A percentile compares a stretch with the other conserved stretches of the same genome.
Evolutionary conservation across 2,797 vertebrate genomes (phyloP).

Genomic region (Lagocephalus sceleratus): DNA sequence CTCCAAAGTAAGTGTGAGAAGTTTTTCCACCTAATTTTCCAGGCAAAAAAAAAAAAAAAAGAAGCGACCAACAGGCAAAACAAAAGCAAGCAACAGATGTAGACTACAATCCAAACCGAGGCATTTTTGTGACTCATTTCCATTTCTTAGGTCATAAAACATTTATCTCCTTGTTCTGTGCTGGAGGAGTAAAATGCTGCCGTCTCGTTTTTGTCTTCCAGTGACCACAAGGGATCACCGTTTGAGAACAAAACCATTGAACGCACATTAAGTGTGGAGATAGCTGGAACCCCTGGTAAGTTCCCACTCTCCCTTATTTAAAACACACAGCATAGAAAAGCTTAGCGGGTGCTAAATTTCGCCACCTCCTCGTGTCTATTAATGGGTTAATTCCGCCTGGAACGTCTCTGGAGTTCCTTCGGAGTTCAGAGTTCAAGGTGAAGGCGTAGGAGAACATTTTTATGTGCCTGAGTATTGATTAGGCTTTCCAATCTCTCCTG

Average conservation of each 20-base stretch:
- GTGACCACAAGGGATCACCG: constrained; percentile 99
- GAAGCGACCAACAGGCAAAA: constrained; percentile 24
- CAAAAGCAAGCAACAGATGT: constrained; percentile 10
- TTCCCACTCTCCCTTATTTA: constrained; percentile 1
- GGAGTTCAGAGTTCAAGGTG: constrained; percentile 69
- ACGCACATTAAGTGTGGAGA: constrained; percentile 99
- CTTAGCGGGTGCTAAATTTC: not conserved
- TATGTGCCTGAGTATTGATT: constrained; percentile 68
- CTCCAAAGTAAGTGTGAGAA: constrained; percentile 99
- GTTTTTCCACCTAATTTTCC: constrained; percentile 83
- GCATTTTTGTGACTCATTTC: constrained; percentile 80
- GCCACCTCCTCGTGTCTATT: not conserved
- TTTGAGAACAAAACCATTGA: constrained; percentile 99
- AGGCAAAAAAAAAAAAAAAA: constrained; percentile 60
- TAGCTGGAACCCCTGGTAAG: constrained; percentile 99
- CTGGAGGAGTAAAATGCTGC: constrained; percentile 34
- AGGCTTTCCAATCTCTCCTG: constrained; percentile 59
- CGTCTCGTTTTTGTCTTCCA: constrained; percentile 84
- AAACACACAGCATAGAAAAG: not conserved
- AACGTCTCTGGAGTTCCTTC: constrained; percentile 42
- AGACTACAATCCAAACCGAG: constrained; percentile 68
- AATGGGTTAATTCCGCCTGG: constrained; percentile 34
- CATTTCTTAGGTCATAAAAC: constrained; percentile 80
- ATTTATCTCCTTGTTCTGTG: constrained; percentile 66
- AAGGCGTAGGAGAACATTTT: constrained; percentile 55